Base-by-base conservation (phyloP, 2,888 invertebrate species). In the Epirrhoe tristata region DNA sequence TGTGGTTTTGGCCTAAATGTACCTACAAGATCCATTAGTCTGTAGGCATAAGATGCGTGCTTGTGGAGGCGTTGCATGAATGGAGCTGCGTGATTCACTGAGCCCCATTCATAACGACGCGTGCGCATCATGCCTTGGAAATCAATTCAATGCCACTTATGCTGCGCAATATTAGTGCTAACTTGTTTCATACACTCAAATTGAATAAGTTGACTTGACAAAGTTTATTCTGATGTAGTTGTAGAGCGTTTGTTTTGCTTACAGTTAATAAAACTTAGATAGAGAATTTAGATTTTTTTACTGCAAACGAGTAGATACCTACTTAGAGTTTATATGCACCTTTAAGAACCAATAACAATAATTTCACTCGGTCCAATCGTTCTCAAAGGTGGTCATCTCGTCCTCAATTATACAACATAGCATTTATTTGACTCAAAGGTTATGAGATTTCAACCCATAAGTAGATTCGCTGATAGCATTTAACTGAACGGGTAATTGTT, bases 381-480 rank as follows among this genome's bases (percentile, higher is more conserved):
- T 73, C 81, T 73, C 74, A 72, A 59, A 66, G 61, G 57, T 72
- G 81, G 79, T 78, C 80, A 82, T 74, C 76, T 64, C 70, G 64
- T 66, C 59, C 46, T 58, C 59, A 64, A 67, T n/a, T n/a, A n/a
- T 65, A 64, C 62, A 61, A 54, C 39, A 48, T 81, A 85, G 77
- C 79, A 80, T 81, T 82, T 79, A 80, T 85, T 88, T 86, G 82
- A 84, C 87, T 89, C 85, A 90, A 89, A 91, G 90, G 90, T 92
- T 91, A 91, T 82, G 84, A 90, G 90, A 91, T 91, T 88, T 89
- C 85, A 85, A 89, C 86, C 90, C 86, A 88, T 87, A n/a, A n/a
- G n/a, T n/a, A 91, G 90, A 91, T 91, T 87, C 79, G 82, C 87
- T 87, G 91, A 91, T 92, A 91, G 88, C 89, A 88, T 91, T 91